These are phyloP conservation scores for Drosophila meridiana DNA, from an alignment of 2,888 invertebrate genomes.

Conservation along the genomic window DNA sequence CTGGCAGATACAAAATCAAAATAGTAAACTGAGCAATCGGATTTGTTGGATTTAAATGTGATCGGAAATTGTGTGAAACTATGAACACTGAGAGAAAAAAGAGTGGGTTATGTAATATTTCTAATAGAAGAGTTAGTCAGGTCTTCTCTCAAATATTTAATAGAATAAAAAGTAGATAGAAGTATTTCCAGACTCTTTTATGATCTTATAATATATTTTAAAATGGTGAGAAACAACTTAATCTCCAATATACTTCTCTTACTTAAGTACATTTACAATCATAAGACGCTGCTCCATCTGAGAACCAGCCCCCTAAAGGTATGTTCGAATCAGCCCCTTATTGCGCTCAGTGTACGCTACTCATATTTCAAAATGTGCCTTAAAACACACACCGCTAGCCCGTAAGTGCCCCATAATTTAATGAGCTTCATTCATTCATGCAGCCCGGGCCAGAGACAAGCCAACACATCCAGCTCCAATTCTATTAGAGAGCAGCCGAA, in stretches of 20 bases:
- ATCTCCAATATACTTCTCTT: no score
- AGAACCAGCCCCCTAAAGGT: not conserved
- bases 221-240: no score
- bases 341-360: conserved; percentile 58
- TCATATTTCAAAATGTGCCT: conserved; percentile 69
- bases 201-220: no score
- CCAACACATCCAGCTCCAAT: conserved; percentile 55
- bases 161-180: no score
- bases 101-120: not conserved
- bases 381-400: conserved; percentile 48
- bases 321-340: not conserved
- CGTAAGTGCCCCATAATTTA: conserved; percentile 73
- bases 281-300: not conserved
- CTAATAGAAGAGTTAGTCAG: not conserved
- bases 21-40: conserved; percentile 55
- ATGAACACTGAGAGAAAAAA: conserved; percentile 41
- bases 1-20: conserved; percentile 54
- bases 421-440: conserved; percentile 79
- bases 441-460: conserved; percentile 42
- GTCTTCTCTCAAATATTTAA: not conserved
- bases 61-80: conserved; percentile 49
- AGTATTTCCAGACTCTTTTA: no score
- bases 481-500: conserved; percentile 37
- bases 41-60: conserved; percentile 50
- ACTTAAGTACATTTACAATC: not conserved